Evolutionary conservation across 1,140 invertebrate species (phyloP).

Genomic region (Drosophila melanogaster): Release_6_plus_ISO1_MT NT_033779.5:14253001-14253500

Average conservation of each 20-base stretch:
- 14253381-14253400: constrained; percentile 65
- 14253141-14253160: constrained; percentile 36
- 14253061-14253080: constrained; percentile 64
- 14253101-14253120: constrained; percentile 66
- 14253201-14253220: constrained; percentile 68
- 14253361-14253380: constrained; percentile 58
- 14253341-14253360: constrained; percentile 47
- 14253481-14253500: neutral
- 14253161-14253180: constrained; percentile 53
- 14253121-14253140: constrained; percentile 20
- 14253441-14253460: neutral
- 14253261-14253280: constrained; percentile 47
- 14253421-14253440: neutral
- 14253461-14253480: constrained; percentile 1
- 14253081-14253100: constrained; percentile 11
- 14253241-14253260: constrained; percentile 67
- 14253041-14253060: constrained; percentile 67
- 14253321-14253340: constrained; percentile 56
- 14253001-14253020: constrained; percentile 61
- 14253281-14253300: constrained; percentile 10
- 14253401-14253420: neutral
- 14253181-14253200: constrained; percentile 38
- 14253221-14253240: constrained; percentile 39
- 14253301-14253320: constrained; percentile 28
- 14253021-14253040: constrained; percentile 59